Percentiles rank a stretch among this genome's conserved stretches.
Conservation (phyloP, 2,888 invertebrate genomes). For the Lamellibrachia satsuma region DNA sequence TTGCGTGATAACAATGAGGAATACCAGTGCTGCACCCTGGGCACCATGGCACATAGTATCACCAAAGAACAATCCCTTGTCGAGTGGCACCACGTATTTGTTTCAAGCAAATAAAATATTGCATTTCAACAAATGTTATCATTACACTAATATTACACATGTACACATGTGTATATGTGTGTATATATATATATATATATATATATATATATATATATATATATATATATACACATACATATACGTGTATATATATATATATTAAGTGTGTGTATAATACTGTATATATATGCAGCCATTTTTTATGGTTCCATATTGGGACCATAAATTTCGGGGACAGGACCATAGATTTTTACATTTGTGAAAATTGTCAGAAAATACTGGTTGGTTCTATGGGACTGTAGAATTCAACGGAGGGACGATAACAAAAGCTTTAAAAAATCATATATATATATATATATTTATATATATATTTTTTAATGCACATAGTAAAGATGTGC, state of each 20-base stretch:
- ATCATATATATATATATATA: too few relatives aligned
- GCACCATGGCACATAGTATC: neutral
- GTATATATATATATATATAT: neutral
- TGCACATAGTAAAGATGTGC: too few relatives aligned
- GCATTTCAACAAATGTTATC: neutral
- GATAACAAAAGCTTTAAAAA: too few relatives aligned
- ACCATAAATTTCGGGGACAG: too few relatives aligned
- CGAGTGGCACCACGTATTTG: neutral
- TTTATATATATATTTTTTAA: too few relatives aligned
- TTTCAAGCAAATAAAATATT: neutral
- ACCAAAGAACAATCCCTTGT: neutral
- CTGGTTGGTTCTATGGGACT: too few relatives aligned
- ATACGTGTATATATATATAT: neutral
- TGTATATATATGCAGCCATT: too few relatives aligned
- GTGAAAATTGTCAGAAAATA: too few relatives aligned
- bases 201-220: neutral
- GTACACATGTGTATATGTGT: neutral
- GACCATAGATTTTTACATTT: too few relatives aligned
- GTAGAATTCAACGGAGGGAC: too few relatives aligned
- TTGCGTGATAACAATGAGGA: neutral
- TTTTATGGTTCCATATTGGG: too few relatives aligned
- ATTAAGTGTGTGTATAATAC: neutral
- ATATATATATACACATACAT: neutral
- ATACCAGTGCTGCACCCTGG: neutral
- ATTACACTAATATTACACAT: neutral